phyloP scores from a whole-genome alignment of 2,888 invertebrate species.

The Neria commutata region DNA sequence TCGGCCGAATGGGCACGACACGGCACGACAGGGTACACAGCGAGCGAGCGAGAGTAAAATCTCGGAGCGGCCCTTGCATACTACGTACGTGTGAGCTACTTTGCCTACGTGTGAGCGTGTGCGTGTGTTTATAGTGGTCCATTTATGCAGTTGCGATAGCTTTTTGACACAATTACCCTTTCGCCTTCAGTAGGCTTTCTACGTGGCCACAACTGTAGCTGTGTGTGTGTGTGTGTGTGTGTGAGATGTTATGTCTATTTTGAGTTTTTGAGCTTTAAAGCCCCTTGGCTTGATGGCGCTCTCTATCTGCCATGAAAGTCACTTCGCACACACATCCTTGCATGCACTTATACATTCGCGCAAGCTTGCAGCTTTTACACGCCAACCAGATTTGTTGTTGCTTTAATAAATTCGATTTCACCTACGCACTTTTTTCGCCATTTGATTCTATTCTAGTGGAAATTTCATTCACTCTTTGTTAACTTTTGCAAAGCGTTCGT shows the following conservation, averaged over 20 bases:
- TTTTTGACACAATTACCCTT: background rate
- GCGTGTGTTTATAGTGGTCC: too few relatives aligned
- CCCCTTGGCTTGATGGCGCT: background rate
- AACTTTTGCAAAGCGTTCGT: background rate
- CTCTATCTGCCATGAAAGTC: background rate
- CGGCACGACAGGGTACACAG: background rate
- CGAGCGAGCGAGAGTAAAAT: too few relatives aligned
- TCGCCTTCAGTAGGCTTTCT: background rate
- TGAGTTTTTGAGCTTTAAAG: background rate
- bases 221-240: conserved; percentile 5
- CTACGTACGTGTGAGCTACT: background rate
- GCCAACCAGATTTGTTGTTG: background rate
- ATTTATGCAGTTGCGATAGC: background rate
- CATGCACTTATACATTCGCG: background rate
- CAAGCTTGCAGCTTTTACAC: background rate
- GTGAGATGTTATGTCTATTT: background rate
- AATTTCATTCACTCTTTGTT: conserved; percentile 16
- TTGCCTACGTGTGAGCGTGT: background rate
- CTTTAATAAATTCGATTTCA: conserved; percentile 11
- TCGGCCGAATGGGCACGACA: background rate
- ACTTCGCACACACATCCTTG: too few relatives aligned
- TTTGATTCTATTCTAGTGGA: background rate
- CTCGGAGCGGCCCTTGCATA: background rate
- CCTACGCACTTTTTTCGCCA: conserved; percentile 12
- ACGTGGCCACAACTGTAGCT: background rate